Evolutionary conservation across 2,113 vertebrate species (phyloP).

Genomic region (Gobius niger): DNA sequence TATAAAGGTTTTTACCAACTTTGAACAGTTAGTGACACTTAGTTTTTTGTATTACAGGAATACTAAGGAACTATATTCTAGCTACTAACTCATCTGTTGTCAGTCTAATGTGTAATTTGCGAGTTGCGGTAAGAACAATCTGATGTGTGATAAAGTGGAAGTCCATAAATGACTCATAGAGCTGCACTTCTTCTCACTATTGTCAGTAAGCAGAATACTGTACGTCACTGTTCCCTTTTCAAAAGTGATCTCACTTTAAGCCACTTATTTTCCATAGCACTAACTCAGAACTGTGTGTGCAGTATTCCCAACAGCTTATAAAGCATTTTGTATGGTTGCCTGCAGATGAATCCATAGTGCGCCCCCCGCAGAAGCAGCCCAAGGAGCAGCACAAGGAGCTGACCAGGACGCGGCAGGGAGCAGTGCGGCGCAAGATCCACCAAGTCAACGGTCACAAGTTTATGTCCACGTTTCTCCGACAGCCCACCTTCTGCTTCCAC

Average conservation of each 20-base stretch:
- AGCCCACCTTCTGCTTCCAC: constrained; percentile 98
- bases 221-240: background rate
- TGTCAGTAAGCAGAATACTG: background rate
- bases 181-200: background rate
- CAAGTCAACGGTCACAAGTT: constrained; percentile 99
- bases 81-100: background rate
- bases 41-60: background rate
- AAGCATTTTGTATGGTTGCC: background rate
- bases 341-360: constrained; percentile 61
- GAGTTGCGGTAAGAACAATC: background rate
- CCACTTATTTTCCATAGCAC: background rate
- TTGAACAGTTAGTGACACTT: too few species aligned
- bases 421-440: constrained; percentile 88
- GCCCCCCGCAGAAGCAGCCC: constrained; percentile 68
- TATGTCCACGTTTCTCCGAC: constrained; percentile 95
- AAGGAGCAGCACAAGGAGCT: constrained; percentile 86
- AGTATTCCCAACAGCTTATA: too few species aligned
- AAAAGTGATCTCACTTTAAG: background rate
- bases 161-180: background rate
- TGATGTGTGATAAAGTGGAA: background rate
- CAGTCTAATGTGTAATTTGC: background rate
- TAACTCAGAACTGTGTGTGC: background rate
- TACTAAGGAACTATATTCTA: background rate
- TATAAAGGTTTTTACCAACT: too few species aligned
- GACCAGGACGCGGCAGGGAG: constrained; percentile 88